Percentiles rank a stretch among this genome's conserved stretches.
Evolutionary conservation across 2,113 vertebrate genomes (phyloP).

Genomic region (Nyctereutes procyonoides): DNA sequence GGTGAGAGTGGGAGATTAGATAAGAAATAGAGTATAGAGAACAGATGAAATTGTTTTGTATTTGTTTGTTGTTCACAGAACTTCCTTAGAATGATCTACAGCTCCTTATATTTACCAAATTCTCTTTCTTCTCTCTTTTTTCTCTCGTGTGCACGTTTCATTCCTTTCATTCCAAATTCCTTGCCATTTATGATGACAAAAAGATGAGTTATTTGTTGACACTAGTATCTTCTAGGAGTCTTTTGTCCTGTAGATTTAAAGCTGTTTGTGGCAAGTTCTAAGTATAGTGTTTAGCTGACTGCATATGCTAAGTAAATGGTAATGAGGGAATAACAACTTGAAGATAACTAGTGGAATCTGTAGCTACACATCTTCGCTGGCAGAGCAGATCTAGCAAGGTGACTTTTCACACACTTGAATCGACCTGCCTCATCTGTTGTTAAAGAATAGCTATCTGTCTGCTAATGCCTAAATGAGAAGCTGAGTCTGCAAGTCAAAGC

Average conservation of each 20-base stretch:
- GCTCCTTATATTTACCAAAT: conserved; percentile 68
- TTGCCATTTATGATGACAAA: not conserved
- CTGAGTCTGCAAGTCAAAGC: conserved; percentile 66
- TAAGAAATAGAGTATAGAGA: not conserved
- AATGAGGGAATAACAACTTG: not conserved
- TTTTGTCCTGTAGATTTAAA: not conserved
- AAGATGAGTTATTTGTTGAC: not conserved
- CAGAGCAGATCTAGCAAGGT: conserved; percentile 54
- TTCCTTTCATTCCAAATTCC: not conserved
- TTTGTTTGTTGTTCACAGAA: not conserved
- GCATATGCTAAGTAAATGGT: not conserved
- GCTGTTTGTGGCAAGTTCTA: not conserved
- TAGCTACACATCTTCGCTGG: conserved; percentile 24
- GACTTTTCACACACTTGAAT: conserved; percentile 69
- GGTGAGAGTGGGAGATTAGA: not conserved
- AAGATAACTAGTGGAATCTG: not conserved
- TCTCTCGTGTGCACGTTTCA: not conserved
- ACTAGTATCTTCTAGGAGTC: not conserved
- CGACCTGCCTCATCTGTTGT: conserved; percentile 57
- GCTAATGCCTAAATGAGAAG: conserved; percentile 45
- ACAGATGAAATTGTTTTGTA: not conserved
- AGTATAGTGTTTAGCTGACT: conserved; percentile 46
- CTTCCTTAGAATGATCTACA: not conserved
- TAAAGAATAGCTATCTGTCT: conserved; percentile 70
- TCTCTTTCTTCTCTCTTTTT: conserved; percentile 53